Conservation (phyloP, 2,888 invertebrate species). For the Erebia ligea region DNA sequence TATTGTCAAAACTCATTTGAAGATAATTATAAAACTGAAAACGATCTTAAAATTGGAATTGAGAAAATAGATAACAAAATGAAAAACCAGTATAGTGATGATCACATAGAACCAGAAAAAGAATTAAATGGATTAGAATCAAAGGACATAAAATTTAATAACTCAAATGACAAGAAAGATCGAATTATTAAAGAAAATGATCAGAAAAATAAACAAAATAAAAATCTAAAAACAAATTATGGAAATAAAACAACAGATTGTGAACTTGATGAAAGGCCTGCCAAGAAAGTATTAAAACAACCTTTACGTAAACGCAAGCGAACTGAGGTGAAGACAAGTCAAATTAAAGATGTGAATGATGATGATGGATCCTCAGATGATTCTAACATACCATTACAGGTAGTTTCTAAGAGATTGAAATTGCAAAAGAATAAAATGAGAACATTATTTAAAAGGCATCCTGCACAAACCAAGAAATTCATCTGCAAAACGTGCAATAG, state of each 20-base stretch:
- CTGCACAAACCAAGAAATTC: conserved; percentile 44
- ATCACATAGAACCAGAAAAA: conserved; percentile 1
- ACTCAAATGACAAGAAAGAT: neutral
- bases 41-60: conserved; percentile 43
- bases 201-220: neutral
- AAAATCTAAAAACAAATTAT: neutral
- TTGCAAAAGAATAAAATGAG: conserved; percentile 16
- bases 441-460: conserved; percentile 23
- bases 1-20: too few relatives aligned
- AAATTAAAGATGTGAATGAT: neutral
- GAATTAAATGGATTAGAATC: neutral
- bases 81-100: too few relatives aligned
- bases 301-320: neutral
- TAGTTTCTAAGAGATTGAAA: conserved; percentile 43
- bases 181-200: neutral
- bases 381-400: conserved; percentile 57
- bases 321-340: conserved; percentile 30
- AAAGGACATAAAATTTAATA: neutral
- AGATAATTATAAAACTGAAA: conserved; percentile 29
- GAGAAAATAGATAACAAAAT: conserved; percentile 40
- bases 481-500: conserved; percentile 63
- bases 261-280: neutral
- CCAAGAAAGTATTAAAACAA: neutral
- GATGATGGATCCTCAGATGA: conserved; percentile 43
- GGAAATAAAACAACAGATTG: neutral